These are phyloP conservation scores for Ramphastos sulfuratus DNA, from an alignment of 2,113 vertebrate species.

Conservation along the genomic window DNA sequence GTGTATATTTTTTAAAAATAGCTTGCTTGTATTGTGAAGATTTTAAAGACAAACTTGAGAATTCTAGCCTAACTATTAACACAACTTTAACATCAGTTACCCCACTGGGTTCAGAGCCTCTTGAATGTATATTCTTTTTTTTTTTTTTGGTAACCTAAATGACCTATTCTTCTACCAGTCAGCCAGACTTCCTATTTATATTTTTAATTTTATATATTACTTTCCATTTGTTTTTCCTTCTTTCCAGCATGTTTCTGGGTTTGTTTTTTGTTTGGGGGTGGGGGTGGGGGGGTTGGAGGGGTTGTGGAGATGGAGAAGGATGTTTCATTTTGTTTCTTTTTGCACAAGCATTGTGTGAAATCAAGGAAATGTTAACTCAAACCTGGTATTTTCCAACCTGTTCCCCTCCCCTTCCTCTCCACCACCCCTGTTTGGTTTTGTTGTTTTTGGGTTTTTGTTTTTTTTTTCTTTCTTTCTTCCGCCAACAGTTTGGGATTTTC, in stretches of 20 bases:
- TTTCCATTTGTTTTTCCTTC: conserved; percentile 70
- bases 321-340: conserved; percentile 41
- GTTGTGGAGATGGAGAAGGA: too few species aligned
- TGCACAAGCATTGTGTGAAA: conserved; percentile 75
- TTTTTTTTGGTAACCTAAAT: conserved; percentile 66
- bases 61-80: conserved; percentile 86
- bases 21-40: conserved; percentile 88
- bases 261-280: neutral
- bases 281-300: neutral
- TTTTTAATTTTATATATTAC: conserved; percentile 78
- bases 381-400: conserved; percentile 60
- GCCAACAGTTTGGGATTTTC: conserved; percentile 59
- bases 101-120: conserved; percentile 82
- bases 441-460: neutral
- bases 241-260: conserved; percentile 73
- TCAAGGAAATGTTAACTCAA: conserved; percentile 54
- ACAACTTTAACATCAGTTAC: conserved; percentile 79
- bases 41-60: conserved; percentile 85
- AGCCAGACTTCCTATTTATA: conserved; percentile 79
- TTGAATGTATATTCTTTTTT: conserved; percentile 83
- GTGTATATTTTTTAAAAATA: conserved; percentile 90
- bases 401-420: conserved; percentile 50
- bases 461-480: conserved; percentile 26
- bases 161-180: conserved; percentile 78
- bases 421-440: conserved; percentile 2